Base-by-base conservation (phyloP, 2,888 invertebrate genomes). In the Morpho achilles region DNA sequence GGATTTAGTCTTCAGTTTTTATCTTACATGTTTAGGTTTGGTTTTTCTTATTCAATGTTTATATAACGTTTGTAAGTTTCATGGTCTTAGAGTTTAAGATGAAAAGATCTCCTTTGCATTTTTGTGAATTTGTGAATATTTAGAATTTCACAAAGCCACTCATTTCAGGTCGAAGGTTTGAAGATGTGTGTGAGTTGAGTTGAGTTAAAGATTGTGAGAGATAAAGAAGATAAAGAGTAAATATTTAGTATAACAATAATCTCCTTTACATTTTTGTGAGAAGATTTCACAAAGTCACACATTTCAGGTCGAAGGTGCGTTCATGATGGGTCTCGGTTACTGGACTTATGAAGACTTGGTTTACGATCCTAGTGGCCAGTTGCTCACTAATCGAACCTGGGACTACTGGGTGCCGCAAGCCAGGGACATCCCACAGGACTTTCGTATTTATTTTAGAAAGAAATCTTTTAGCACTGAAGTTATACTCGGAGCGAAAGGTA, bases 381-480 rank as follows among this genome's bases (percentile, higher is more conserved):
- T 96, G 1, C 80, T 94, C 3, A 95, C 95, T 0, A 92, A 94
- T 68, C 92, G 95, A 48, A 95, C 96, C 3, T 97, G 96, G 96
- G 93, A 92, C 64, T 96, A 96, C 73, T 93, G 94, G 69, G 93
- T 94, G 0, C 95, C 95, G 0, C 93, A 94, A 7, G 92, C 92
- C 0, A 94, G 93, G 73, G 96, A 96, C 67, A 95, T 96, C 65
- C 96, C 96, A 0, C 89, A 93, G 23, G 94, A 95, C 76, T 94
- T 95, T 66, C 91, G 94, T 56, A 86, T 96, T 1, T 92, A 93
- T 53, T 88, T 96, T 55, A 84, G 92, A 39, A 92, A 92, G 67
- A 93, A 93, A 58, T 53, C 60, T 8, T 60, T 60, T 48, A 57
- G 50, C n/a, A 41, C 42, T 42, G 62, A 56, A 32, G 60, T 41